Conservation (phyloP, 1,140 invertebrate genomes). For the Drosophila ironensis region DNA sequence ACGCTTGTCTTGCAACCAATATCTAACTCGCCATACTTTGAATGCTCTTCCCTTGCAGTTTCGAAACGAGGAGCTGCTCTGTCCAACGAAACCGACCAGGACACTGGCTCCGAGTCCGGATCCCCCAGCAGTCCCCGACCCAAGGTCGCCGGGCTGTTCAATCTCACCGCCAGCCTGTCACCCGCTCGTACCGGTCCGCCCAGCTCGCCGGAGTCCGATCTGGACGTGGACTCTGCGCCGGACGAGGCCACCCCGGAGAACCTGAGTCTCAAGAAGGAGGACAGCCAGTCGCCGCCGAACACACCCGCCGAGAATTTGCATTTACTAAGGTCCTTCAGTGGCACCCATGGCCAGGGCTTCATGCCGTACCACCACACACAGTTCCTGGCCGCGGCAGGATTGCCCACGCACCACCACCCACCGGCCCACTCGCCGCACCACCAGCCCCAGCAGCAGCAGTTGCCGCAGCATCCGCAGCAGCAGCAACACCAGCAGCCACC, state of each 20-base stretch:
- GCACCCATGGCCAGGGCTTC: constrained; percentile 76
- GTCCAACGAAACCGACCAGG: constrained; percentile 81
- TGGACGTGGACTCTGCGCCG: constrained; percentile 83
- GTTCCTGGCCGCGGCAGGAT: constrained; percentile 74
- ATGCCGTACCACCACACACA: constrained; percentile 83
- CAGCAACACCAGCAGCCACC: constrained; percentile 38
- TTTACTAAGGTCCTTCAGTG: constrained; percentile 67
- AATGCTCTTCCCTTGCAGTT: constrained; percentile 74
- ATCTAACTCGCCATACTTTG: neutral
- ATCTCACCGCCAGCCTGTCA: constrained; percentile 80
- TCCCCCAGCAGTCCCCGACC: constrained; percentile 83
- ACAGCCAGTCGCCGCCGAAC: constrained; percentile 77
- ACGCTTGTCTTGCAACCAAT: neutral
- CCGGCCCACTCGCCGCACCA: constrained; percentile 48
- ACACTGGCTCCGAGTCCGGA: constrained; percentile 82
- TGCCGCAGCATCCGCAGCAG: constrained; percentile 73
- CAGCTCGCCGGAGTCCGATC: constrained; percentile 83
- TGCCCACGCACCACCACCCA: constrained; percentile 62
- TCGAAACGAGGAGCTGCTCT: constrained; percentile 84
- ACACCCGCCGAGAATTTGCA: constrained; percentile 73
- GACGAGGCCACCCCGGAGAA: constrained; percentile 85
- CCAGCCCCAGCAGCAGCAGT: constrained; percentile 71
- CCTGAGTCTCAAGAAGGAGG: constrained; percentile 84
- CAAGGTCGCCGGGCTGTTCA: constrained; percentile 81
- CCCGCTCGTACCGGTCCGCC: constrained; percentile 82